Percentiles rank a stretch among this genome's conserved stretches.
Conservation (phyloP, 2,797 vertebrate genomes). For the Ctenopoma multispine region DNA sequence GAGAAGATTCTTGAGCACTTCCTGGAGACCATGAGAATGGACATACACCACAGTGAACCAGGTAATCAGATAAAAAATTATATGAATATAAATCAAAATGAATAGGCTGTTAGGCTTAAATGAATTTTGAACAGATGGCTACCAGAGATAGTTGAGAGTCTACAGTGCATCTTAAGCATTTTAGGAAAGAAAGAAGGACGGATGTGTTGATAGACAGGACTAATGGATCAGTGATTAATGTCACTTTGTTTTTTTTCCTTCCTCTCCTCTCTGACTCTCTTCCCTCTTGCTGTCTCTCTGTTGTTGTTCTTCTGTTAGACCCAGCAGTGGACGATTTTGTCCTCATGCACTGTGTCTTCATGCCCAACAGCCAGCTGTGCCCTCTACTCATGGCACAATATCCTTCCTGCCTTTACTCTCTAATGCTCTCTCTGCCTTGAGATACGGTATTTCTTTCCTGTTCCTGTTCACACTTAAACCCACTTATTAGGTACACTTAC, state of each 20-base stretch:
- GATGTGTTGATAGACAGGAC: neutral
- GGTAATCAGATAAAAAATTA: conserved; percentile 59
- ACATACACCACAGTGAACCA: conserved; percentile 91
- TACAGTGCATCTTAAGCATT: too few relatives aligned
- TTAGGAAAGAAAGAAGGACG: neutral
- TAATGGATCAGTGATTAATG: neutral
- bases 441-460: neutral
- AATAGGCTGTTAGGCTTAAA: neutral
- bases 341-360: conserved; percentile 98
- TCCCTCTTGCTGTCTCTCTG: conserved; percentile 19
- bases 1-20: conserved; percentile 99
- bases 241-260: neutral
- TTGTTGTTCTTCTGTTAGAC: conserved; percentile 81
- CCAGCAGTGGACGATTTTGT: conserved; percentile 95
- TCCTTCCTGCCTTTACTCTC: conserved; percentile 84
- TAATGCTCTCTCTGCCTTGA: neutral
- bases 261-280: conserved; percentile 7
- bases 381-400: conserved; percentile 96
- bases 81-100: neutral
- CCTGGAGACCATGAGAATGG: conserved; percentile 96
- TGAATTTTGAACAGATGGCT: neutral
- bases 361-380: conserved; percentile 95
- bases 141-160: neutral
- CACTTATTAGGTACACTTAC: neutral
- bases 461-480: neutral